Evolutionary conservation across 2,888 invertebrate genomes (phyloP).

Genomic region (Drosophila nr. perissopoda): DNA sequence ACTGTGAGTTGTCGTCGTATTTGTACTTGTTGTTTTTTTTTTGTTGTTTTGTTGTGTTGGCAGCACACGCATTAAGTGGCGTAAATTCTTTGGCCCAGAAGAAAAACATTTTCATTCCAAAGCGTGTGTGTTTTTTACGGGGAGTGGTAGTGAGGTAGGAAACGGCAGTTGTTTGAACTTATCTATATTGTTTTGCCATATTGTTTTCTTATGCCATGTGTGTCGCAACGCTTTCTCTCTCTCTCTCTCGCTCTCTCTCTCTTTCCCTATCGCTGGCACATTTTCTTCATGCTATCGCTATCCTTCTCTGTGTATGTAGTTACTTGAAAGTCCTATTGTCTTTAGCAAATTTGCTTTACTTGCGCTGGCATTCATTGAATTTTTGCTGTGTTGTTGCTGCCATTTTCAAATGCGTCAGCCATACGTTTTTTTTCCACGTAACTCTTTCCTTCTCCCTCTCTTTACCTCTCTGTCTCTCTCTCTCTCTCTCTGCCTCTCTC

Average conservation of each 20-base stretch:
- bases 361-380: slow-evolving; percentile 73
- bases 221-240: slow-evolving; percentile 47
- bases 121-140: slow-evolving; percentile 38
- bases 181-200: slow-evolving; percentile 81
- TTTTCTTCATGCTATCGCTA: slow-evolving; percentile 5
- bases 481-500: not conserved
- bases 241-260: slow-evolving; percentile 1
- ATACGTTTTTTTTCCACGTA: slow-evolving; percentile 14
- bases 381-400: slow-evolving; percentile 45
- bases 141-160: slow-evolving; percentile 5
- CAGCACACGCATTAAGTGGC: slow-evolving; percentile 58
- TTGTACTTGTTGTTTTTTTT: slow-evolving; percentile 13
- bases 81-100: slow-evolving; percentile 67
- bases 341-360: slow-evolving; percentile 79
- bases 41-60: slow-evolving; percentile 18
- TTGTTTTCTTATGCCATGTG: slow-evolving; percentile 80
- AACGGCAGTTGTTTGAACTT: slow-evolving; percentile 77
- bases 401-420: slow-evolving; percentile 72
- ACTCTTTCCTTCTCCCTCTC: not conserved
- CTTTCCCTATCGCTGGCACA: not conserved
- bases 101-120: slow-evolving; percentile 79
- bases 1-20: slow-evolving; percentile 41
- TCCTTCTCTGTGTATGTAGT: slow-evolving; percentile 34
- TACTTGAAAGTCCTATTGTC: slow-evolving; percentile 70
- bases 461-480: not conserved